Evolutionary conservation across 1,140 invertebrate species (phyloP).

Genomic region (Trachymyrmex septentrionalis): DNA sequence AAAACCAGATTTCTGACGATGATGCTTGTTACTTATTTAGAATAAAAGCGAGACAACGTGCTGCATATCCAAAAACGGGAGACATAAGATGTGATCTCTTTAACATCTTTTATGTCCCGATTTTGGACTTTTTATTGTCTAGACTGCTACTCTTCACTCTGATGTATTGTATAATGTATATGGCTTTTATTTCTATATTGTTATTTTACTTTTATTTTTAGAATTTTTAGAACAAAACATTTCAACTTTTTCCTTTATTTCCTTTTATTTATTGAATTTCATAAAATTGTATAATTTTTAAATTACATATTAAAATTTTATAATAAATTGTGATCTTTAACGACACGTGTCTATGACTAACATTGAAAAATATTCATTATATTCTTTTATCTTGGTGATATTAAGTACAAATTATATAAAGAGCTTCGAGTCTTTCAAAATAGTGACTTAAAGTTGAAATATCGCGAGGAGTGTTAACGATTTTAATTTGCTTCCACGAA

Average conservation of each 20-base stretch:
- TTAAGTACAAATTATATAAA: not conserved
- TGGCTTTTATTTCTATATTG: not conserved
- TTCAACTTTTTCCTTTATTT: not conserved
- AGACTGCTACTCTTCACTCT: no score
- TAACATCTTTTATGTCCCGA: no score
- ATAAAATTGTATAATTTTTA: not conserved
- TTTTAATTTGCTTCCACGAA: not conserved
- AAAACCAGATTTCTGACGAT: conserved; percentile 4
- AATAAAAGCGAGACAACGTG: not conserved
- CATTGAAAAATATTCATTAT: not conserved
- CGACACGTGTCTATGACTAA: not conserved
- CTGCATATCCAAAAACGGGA: no score
- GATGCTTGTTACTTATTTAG: conserved; percentile 6
- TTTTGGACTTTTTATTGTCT: no score
- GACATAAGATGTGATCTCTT: no score
- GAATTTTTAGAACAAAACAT: not conserved
- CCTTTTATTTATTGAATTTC: not conserved
- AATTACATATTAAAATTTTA: not conserved
- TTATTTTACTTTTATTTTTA: no score
- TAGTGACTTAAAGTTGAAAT: not conserved
- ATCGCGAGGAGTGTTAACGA: not conserved
- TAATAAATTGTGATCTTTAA: not conserved
- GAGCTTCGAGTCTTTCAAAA: not conserved
- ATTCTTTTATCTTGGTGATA: not conserved
- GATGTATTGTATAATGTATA: not conserved